phyloP scores from a whole-genome alignment of 2,113 vertebrate genomes.

The Leucopsar rothschildi region DNA sequence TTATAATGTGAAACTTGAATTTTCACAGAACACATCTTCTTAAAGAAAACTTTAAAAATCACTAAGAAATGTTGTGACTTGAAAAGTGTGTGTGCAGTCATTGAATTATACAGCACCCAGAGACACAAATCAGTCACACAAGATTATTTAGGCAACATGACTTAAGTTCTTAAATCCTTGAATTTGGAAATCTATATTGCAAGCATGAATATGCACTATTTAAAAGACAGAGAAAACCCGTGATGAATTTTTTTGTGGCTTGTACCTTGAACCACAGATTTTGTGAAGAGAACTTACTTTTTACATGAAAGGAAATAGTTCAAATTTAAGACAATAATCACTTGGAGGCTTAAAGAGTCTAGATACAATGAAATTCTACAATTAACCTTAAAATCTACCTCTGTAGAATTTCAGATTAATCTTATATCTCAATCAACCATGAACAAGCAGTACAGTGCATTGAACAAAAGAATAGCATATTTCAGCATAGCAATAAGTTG shows the following conservation, averaged over 20 bases:
- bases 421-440: neutral
- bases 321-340: neutral
- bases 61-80: neutral
- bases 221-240: neutral
- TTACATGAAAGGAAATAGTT: neutral
- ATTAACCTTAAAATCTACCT: constrained; percentile 34
- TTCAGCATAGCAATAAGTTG: neutral
- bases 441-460: neutral
- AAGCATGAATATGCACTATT: neutral
- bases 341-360: neutral
- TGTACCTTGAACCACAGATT: neutral
- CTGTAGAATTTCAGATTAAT: constrained; percentile 21
- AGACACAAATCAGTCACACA: neutral
- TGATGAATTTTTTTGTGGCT: neutral
- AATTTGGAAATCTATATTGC: neutral
- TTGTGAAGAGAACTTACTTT: neutral
- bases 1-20: neutral
- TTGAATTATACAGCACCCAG: neutral
- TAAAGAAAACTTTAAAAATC: neutral
- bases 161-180: neutral
- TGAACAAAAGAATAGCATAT: neutral
- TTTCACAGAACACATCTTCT: neutral
- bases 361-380: constrained; percentile 16
- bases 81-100: neutral
- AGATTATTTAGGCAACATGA: neutral